Percentiles rank a stretch among this genome's conserved stretches.
These are phyloP conservation scores for Gambelia wislizenii DNA, from an alignment of 2,797 vertebrate species.

Conservation along the genomic window DNA sequence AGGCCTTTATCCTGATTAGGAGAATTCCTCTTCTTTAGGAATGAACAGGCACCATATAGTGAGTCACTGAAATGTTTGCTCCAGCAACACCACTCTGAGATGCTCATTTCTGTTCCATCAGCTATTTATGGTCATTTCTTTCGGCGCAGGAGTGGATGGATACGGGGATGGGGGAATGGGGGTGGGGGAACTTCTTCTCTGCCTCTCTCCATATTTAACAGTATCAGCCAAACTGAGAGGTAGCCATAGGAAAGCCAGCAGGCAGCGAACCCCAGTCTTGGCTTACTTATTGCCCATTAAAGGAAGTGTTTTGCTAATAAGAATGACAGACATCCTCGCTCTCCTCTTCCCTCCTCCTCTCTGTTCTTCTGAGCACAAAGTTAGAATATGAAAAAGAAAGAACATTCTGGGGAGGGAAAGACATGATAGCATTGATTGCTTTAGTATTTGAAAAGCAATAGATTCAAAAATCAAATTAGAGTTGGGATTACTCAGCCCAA, in stretches of 20 bases:
- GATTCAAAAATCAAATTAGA: not conserved
- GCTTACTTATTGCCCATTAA: constrained; percentile 18
- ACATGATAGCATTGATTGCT: not conserved
- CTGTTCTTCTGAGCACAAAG: constrained; percentile 35
- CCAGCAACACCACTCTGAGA: not conserved
- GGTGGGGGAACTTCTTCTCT: not conserved
- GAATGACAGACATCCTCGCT: constrained; percentile 12
- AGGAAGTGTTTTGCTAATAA: constrained; percentile 31
- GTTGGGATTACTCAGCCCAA: not conserved
- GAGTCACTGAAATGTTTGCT: not conserved
- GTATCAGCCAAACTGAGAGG: not conserved
- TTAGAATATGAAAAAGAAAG: constrained; percentile 40
- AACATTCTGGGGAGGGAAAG: accelerated
- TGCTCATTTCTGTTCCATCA: not conserved
- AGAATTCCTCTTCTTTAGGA: not conserved
- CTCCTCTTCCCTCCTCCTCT: not conserved
- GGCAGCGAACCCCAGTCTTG: not conserved
- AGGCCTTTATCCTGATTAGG: not conserved
- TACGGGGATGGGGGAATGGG: no score
- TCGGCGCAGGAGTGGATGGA: not conserved
- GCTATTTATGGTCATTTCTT: constrained; percentile 41
- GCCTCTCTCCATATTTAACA: constrained; percentile 9
- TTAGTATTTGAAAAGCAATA: not conserved
- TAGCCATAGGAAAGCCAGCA: constrained; percentile 23
- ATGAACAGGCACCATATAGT: not conserved